Evolutionary conservation across 2,113 vertebrate genomes (phyloP).

Genomic region (Cephalopholis sonnerati): DNA sequence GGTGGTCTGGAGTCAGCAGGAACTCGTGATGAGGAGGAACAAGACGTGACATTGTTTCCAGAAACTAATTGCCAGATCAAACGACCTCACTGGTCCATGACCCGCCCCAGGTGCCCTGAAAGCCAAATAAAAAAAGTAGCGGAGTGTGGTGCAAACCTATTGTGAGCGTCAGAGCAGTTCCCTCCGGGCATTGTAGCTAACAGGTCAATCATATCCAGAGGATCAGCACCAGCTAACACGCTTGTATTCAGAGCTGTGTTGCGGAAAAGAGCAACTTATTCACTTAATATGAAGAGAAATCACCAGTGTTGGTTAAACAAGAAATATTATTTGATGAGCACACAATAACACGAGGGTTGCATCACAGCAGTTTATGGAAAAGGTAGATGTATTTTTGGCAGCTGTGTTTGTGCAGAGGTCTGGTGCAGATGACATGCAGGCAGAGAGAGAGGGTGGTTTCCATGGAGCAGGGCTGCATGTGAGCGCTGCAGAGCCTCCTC

Average conservation of each 20-base stretch:
- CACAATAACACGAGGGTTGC: neutral
- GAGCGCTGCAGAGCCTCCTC: slow-evolving; percentile 80
- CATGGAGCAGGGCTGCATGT: slow-evolving; percentile 73
- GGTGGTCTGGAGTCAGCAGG: slow-evolving; percentile 50
- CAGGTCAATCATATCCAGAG: slow-evolving; percentile 57
- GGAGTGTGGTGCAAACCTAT: slow-evolving; percentile 54
- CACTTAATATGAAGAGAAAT: neutral
- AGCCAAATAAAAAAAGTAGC: slow-evolving; percentile 49
- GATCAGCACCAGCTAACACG: slow-evolving; percentile 36
- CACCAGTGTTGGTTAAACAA: neutral
- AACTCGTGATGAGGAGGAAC: slow-evolving; percentile 62
- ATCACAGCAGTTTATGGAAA: slow-evolving; percentile 7
- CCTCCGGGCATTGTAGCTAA: slow-evolving; percentile 58
- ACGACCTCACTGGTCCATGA: slow-evolving; percentile 50
- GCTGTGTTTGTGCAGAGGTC: slow-evolving; percentile 52
- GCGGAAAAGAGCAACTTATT: slow-evolving; percentile 10
- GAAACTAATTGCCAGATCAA: slow-evolving; percentile 61
- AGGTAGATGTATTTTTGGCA: slow-evolving; percentile 29
- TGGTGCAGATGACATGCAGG: slow-evolving; percentile 59
- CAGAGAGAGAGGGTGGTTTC: slow-evolving; percentile 74
- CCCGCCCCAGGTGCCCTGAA: slow-evolving; percentile 47
- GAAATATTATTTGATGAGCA: neutral
- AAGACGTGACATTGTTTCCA: slow-evolving; percentile 74
- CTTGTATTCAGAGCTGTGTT: neutral
- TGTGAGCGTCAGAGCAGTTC: slow-evolving; percentile 36